These are phyloP conservation scores for Paradoxurus hermaphroditus DNA, from an alignment of 2,113 vertebrate species.

Conservation along the genomic window DNA sequence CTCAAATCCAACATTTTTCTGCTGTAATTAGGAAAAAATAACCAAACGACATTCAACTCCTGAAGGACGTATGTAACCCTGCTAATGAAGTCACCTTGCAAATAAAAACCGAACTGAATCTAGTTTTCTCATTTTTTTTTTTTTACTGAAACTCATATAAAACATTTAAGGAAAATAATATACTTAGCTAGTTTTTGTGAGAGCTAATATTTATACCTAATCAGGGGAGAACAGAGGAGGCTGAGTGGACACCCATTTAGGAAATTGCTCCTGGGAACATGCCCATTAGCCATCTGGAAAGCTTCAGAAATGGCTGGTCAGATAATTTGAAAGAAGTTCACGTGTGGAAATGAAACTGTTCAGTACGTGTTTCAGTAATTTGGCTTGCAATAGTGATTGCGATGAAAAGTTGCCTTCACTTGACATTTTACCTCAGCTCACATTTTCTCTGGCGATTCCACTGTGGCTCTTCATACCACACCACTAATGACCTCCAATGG, in stretches of 20 bases:
- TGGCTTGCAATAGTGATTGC: not conserved
- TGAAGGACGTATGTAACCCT: not conserved
- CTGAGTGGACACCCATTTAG: not conserved
- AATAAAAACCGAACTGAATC: not conserved
- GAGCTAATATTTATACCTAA: conserved; percentile 26
- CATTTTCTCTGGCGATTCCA: not conserved
- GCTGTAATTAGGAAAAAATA: not conserved
- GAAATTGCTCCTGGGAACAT: conserved; percentile 10
- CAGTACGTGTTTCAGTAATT: not conserved
- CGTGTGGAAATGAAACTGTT: conserved; percentile 44
- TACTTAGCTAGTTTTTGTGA: not conserved
- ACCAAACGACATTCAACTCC: not conserved
- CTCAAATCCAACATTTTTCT: not conserved
- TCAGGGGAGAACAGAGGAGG: conserved; percentile 16
- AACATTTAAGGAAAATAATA: not conserved
- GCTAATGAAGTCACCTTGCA: not conserved
- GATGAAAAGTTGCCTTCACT: not conserved
- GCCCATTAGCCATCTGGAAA: conserved; percentile 37
- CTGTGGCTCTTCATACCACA: not conserved
- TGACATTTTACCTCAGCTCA: conserved; percentile 4
- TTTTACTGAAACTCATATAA: not conserved
- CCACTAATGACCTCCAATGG: not conserved
- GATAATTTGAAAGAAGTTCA: not conserved
- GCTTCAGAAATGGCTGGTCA: conserved; percentile 40
- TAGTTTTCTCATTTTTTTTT: not conserved